These are phyloP conservation scores for Anguilla obscura DNA, from an alignment of 2,797 vertebrate species.

Conservation along the genomic window DNA sequence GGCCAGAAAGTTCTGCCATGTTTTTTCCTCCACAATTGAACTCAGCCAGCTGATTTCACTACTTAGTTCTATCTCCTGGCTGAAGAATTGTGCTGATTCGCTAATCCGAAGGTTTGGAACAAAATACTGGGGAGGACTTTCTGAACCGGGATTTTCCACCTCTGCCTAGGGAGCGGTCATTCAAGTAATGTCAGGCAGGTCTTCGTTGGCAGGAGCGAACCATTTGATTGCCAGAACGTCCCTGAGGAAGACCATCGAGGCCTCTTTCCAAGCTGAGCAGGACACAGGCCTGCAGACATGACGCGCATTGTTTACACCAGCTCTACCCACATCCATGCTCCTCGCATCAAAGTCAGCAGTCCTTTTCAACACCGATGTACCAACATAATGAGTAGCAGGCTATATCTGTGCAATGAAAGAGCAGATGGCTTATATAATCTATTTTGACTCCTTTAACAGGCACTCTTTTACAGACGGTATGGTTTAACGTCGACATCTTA, in stretches of 20 bases:
- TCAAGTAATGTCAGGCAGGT: neutral
- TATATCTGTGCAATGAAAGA: neutral
- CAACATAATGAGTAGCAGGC: neutral
- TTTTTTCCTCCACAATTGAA: no score
- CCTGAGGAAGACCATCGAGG: neutral
- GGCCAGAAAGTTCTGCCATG: no score
- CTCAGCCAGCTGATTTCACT: no score
- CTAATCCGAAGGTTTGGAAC: no score
- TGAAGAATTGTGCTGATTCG: no score
- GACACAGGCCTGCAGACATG: neutral
- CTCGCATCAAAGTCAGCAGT: neutral
- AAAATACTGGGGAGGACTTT: no score
- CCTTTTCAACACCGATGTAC: neutral
- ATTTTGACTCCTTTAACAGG: neutral
- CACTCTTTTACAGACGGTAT: neutral
- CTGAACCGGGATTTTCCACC: no score
- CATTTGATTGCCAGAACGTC: neutral
- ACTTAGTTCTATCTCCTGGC: no score
- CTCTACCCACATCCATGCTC: neutral
- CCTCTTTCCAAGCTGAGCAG: neutral
- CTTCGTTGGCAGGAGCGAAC: neutral
- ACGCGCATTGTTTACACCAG: neutral
- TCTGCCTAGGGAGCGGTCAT: no score
- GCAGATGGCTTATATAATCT: neutral
- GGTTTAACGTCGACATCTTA: neutral